phyloP scores from a whole-genome alignment of 2,113 vertebrate genomes.

The Pimephales promelas region DNA sequence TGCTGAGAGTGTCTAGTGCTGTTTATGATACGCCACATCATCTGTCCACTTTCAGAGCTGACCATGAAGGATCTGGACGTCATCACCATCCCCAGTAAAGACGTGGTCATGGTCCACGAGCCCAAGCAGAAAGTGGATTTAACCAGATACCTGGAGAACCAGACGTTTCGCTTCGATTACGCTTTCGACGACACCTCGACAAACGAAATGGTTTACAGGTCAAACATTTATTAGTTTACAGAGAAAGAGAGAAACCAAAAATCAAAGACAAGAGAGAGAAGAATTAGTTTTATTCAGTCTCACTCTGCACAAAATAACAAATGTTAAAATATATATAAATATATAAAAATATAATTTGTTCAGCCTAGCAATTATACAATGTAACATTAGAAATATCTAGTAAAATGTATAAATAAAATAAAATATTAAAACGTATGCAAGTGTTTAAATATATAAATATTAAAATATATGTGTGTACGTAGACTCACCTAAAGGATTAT shows the following conservation, averaged over 20 bases:
- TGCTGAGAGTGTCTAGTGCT: not conserved
- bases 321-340: not conserved
- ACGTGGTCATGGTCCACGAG: conserved; percentile 98
- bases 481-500: no score
- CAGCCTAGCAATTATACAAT: not conserved
- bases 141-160: conserved; percentile 96
- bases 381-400: not conserved
- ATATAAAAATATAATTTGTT: not conserved
- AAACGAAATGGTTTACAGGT: conserved; percentile 99
- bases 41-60: conserved; percentile 77
- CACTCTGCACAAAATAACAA: not conserved
- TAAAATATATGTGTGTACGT: not conserved
- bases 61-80: conserved; percentile 94
- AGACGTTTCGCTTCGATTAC: conserved; percentile 97
- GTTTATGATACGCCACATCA: not conserved
- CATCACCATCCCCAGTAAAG: conserved; percentile 98
- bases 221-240: conserved; percentile 5
- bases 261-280: not conserved
- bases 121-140: conserved; percentile 99
- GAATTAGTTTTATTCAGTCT: not conserved
- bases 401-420: no score
- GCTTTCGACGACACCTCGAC: conserved; percentile 93
- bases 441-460: not conserved
- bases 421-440: no score
- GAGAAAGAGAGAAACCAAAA: not conserved